Evolutionary conservation across 2,888 invertebrate genomes (phyloP).

Genomic region (Rosalia funebris): DNA sequence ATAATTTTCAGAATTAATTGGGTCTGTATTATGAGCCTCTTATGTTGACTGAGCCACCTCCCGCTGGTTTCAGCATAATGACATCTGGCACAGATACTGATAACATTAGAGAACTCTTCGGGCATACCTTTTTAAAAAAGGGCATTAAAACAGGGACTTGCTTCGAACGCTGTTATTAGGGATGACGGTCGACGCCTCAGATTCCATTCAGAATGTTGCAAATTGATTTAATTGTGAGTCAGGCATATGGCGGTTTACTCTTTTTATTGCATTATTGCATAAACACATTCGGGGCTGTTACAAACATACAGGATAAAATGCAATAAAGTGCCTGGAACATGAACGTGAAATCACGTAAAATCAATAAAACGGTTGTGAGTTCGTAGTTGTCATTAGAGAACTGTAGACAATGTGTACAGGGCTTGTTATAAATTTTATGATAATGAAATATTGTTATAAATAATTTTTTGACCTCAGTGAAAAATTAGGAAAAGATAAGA

Average conservation of each 20-base stretch:
- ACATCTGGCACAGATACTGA: constrained; percentile 50
- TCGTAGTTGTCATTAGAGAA: no score
- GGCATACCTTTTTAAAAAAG: constrained; percentile 20
- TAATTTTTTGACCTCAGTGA: no score
- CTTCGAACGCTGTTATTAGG: constrained; percentile 20
- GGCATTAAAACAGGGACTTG: constrained; percentile 5
- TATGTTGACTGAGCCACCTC: constrained; percentile 41
- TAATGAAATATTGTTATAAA: no score
- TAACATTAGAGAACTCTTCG: constrained; percentile 44
- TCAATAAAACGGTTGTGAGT: no score
- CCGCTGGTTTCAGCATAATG: constrained; percentile 43
- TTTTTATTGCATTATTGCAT: constrained; percentile 3
- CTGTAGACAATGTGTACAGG: no score
- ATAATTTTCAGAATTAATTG: constrained; percentile 40
- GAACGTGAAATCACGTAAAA: no score
- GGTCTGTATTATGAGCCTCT: constrained; percentile 35
- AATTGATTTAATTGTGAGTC: constrained; percentile 48
- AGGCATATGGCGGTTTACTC: constrained; percentile 36
- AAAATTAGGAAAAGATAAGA: no score
- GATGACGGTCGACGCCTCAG: constrained; percentile 24
- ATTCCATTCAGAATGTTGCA: constrained; percentile 43
- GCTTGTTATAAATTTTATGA: no score
- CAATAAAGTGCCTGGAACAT: no score
- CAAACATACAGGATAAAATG: no score
- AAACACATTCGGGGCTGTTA: neutral